Base-by-base conservation (phyloP, 2,113 vertebrate species). In the Grallaria varia region DNA sequence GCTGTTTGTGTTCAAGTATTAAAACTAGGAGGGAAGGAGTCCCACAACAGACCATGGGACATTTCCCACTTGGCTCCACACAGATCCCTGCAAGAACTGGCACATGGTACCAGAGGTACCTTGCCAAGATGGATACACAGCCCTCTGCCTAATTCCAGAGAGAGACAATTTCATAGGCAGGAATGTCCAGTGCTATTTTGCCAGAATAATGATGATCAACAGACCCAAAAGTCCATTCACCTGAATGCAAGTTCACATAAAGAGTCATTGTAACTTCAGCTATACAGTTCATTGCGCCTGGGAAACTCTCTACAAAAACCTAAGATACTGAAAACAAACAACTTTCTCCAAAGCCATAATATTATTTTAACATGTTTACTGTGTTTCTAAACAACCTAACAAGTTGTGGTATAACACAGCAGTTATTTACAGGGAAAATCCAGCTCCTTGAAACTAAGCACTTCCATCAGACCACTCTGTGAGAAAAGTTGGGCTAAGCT, bases 401-500 rank as follows among this genome's bases (percentile, higher is more conserved):
- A 27, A 4, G 10, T 9, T 62, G 27, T 42, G 42, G 52, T 53
- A 14, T 16, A 44, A 52, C 37, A 28, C 37, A 86, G 63, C 39
- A 44, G 64, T 45, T 42, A 30, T 47, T 84, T 55, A 62, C 23
- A 64, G 5, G 30, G 31, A 82, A 75, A 12, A 66, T 28, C 50
- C 62, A 47, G 37, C 79, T 67, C 45, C 76, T 87, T 59, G 63
- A 76, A 53, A 88, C 44, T 67, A 84, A 95, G 82, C 1, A 8
- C 85, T 93, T 94, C 79, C 92, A 64, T 82, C 40, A 80, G 84
- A 73, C 84, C 44, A 35, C 75, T 93, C 69, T 52, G 87, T 27
- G 27, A 91, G 94, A 97, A 95, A 94, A 94, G 85, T 95, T 95
- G 64, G 45, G 71, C 94, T 96, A 96, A 97, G 50, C 53, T 52